These are phyloP conservation scores for Psilopsiagon aymara DNA, from an alignment of 2,113 vertebrate genomes.

Conservation along the genomic window DNA sequence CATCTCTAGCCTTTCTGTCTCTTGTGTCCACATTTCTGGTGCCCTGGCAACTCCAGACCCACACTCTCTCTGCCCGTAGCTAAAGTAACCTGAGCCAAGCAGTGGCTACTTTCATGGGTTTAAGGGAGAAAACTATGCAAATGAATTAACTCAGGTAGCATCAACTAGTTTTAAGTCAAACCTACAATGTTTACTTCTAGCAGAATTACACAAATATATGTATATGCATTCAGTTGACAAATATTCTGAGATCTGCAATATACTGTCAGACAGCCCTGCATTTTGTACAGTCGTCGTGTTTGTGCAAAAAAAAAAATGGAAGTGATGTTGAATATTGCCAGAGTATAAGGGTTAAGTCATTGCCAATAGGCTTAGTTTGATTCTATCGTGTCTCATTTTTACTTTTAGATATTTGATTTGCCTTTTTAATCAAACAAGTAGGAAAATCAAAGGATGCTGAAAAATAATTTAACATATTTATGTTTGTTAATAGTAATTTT, in stretches of 20 bases:
- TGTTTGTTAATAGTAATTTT: neutral
- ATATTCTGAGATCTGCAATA: neutral
- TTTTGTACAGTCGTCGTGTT: neutral
- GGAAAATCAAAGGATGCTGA: neutral
- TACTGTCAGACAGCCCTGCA: neutral
- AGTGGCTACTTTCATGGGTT: neutral
- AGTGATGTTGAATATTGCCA: neutral
- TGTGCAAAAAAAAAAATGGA: neutral
- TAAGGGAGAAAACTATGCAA: neutral
- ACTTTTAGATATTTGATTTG: neutral
- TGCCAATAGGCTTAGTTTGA: neutral
- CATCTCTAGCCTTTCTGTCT: neutral
- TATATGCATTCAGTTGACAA: neutral
- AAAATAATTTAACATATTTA: neutral
- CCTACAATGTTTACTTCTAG: neutral
- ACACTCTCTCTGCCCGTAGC: neutral
- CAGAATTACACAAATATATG: neutral
- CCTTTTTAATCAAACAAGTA: neutral
- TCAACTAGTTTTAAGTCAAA: neutral
- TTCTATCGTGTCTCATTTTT: neutral
- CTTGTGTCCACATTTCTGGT: rapidly evolving
- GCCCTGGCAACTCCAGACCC: neutral
- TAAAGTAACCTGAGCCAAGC: neutral
- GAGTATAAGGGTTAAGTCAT: neutral
- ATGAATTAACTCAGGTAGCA: neutral